These are phyloP conservation scores for Lordiphosa stackelbergi DNA, from an alignment of 1,140 invertebrate species.

Conservation along the genomic window DNA sequence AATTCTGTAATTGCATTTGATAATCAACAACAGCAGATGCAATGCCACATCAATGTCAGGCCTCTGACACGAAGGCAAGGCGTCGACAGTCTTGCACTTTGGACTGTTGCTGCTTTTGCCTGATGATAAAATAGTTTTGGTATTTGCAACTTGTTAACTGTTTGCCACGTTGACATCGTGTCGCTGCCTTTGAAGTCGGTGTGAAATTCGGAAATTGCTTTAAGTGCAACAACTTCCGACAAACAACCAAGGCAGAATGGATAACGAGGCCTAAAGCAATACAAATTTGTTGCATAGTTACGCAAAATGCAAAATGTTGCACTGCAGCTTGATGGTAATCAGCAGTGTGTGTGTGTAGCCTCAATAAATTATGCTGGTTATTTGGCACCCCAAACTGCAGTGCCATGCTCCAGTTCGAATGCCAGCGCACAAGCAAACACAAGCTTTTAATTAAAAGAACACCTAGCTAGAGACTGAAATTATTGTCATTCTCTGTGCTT, in stretches of 20 bases:
- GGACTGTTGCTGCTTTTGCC: slow-evolving; percentile 12
- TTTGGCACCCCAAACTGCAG: slow-evolving; percentile 35
- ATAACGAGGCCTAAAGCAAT: slow-evolving; percentile 10
- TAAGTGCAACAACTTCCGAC: slow-evolving; percentile 32
- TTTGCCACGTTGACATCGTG: slow-evolving; percentile 22
- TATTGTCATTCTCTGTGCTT: background rate
- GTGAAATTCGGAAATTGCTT: slow-evolving; percentile 34
- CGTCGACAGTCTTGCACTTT: slow-evolving; percentile 33
- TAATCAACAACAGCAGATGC: slow-evolving; percentile 10
- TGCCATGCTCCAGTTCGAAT: slow-evolving; percentile 38
- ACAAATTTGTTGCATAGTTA: slow-evolving; percentile 23
- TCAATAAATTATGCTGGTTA: slow-evolving; percentile 52
- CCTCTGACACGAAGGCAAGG: slow-evolving; percentile 10
- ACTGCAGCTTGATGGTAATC: slow-evolving; percentile 16
- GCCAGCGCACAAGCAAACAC: background rate
- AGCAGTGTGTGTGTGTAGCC: slow-evolving; percentile 1
- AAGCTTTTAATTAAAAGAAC: slow-evolving; percentile 33
- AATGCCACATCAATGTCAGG: slow-evolving; percentile 27
- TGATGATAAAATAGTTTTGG: slow-evolving; percentile 6
- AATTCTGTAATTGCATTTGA: slow-evolving; percentile 60
- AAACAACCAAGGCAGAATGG: slow-evolving; percentile 21
- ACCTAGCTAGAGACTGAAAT: slow-evolving; percentile 12
- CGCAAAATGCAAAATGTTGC: slow-evolving; percentile 20
- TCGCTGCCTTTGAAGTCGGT: slow-evolving; percentile 13
- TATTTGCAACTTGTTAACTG: slow-evolving; percentile 28